These are phyloP conservation scores for Drosophila multiciliata DNA, from an alignment of 2,888 invertebrate genomes.

Conservation along the genomic window DNA sequence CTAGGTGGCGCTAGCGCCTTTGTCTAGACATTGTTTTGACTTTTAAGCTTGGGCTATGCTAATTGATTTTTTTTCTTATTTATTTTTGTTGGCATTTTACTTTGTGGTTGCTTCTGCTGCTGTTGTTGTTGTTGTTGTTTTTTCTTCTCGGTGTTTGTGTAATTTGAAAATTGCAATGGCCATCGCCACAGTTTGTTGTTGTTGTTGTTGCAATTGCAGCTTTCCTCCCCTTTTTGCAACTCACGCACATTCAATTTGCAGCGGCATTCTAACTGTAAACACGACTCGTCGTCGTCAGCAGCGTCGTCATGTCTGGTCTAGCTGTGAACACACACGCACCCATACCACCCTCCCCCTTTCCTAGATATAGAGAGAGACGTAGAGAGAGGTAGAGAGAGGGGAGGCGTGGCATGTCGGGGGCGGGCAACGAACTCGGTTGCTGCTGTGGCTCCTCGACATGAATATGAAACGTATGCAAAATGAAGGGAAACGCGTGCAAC, in stretches of 20 bases:
- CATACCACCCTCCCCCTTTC: no score
- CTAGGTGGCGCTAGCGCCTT: constrained; percentile 65
- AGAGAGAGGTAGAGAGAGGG: neutral
- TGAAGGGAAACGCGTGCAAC: constrained; percentile 74
- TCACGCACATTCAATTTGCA: constrained; percentile 66
- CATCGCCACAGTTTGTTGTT: constrained; percentile 38
- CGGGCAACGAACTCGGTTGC: constrained; percentile 65
- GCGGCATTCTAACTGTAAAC: constrained; percentile 70
- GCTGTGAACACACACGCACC: constrained; percentile 18
- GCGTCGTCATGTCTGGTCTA: constrained; percentile 70
- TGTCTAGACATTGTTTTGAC: constrained; percentile 71
- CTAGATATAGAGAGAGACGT: neutral
- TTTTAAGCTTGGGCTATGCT: constrained; percentile 55
- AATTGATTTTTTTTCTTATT: constrained; percentile 46
- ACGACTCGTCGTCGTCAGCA: constrained; percentile 58
- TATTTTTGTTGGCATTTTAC: neutral
- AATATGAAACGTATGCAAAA: constrained; percentile 80
- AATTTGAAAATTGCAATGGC: constrained; percentile 75
- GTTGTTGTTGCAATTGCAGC: constrained; percentile 31
- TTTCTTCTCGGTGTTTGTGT: constrained; percentile 37
- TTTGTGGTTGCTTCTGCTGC: neutral
- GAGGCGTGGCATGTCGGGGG: constrained; percentile 38
- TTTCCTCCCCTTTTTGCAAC: constrained; percentile 39
- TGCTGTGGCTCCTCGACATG: constrained; percentile 55
- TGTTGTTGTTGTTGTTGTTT: constrained; percentile 3